Conservation (phyloP, 1,140 invertebrate species). For the Tetramorium simillimum region DNA sequence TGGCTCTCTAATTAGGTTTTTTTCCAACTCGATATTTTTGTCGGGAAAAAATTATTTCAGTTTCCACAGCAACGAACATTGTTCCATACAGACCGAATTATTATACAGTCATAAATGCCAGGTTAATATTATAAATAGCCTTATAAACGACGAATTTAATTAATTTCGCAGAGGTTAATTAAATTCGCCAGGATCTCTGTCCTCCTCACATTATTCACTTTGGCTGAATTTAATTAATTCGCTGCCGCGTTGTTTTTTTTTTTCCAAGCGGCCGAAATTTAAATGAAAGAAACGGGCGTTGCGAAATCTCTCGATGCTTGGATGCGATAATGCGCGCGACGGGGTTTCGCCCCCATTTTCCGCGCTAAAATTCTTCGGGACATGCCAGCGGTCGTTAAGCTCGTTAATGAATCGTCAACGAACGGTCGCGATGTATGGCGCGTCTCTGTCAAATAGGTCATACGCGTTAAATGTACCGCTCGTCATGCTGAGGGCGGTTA, state of each 20-base stretch:
- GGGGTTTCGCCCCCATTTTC: neutral
- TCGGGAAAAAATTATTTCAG: conserved; percentile 4
- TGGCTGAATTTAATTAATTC: conserved; percentile 26
- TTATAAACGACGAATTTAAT: conserved; percentile 36
- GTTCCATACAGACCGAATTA: neutral
- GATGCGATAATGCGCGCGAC: neutral
- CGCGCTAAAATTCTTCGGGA: conserved; percentile 29
- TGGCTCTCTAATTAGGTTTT: neutral
- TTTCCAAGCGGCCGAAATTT: neutral
- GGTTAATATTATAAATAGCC: conserved; percentile 4
- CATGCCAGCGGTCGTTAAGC: conserved; percentile 35
- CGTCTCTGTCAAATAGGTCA: conserved; percentile 53
- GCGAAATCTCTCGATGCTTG: neutral
- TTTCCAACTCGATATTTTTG: neutral
- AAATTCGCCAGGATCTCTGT: neutral
- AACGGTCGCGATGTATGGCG: conserved; percentile 23
- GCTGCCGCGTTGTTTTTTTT: neutral
- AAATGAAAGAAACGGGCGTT: neutral
- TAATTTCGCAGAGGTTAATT: conserved; percentile 16
- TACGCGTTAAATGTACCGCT: conserved; percentile 48
- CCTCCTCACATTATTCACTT: conserved; percentile 6
- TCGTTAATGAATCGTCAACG: conserved; percentile 47
- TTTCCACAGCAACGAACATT: neutral
- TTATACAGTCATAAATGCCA: neutral
- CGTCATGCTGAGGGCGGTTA: conserved; percentile 20